Evolutionary conservation across 2,797 vertebrate species (phyloP).

Genomic region (Cyclura pinguis): DNA sequence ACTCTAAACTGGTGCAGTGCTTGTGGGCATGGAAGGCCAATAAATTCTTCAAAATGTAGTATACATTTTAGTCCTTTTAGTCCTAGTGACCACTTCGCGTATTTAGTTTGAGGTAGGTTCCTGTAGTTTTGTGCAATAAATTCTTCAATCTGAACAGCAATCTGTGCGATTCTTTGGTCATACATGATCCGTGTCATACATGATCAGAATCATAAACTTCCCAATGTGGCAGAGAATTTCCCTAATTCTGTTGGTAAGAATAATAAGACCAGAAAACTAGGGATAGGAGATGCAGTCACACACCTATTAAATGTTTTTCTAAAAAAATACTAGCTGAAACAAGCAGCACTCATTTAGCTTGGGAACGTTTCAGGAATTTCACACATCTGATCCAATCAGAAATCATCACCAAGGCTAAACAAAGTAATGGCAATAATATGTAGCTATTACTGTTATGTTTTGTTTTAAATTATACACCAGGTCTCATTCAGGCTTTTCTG

Average conservation of each 20-base stretch:
- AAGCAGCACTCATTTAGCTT: not conserved
- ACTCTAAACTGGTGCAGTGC: not conserved
- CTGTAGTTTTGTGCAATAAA: no score
- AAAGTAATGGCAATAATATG: not conserved
- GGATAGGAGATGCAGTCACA: not conserved
- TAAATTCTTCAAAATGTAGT: not conserved
- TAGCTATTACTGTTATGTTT: not conserved
- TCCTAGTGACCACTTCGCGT: no score
- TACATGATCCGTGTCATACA: not conserved
- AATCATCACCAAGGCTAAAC: not conserved
- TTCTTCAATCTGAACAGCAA: not conserved
- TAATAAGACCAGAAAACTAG: not conserved
- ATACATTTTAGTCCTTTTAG: no score
- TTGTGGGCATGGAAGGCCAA: not conserved
- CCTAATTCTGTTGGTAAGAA: slow-evolving; percentile 36
- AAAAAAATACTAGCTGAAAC: not conserved
- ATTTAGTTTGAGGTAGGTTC: no score
- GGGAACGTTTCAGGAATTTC: not conserved
- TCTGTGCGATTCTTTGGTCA: not conserved
- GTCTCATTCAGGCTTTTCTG: not conserved
- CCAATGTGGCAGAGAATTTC: not conserved
- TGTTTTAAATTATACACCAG: not conserved
- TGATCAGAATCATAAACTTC: not conserved
- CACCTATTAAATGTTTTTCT: no score
- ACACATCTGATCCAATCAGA: slow-evolving; percentile 21